Conservation (phyloP, 2,888 invertebrate genomes). For the Leptinotarsa rubiginosa region DNA sequence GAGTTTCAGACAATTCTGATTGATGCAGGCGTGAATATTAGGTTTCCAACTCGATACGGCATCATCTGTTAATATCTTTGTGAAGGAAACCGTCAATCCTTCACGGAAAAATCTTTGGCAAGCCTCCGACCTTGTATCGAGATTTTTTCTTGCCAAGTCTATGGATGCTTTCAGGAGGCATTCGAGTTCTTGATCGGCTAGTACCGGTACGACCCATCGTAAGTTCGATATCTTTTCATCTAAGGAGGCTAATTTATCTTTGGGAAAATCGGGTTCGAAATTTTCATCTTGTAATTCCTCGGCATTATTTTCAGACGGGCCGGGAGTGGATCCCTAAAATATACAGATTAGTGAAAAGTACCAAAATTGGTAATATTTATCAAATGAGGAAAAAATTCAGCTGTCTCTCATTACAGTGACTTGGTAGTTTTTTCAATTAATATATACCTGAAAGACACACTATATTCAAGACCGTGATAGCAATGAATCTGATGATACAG, state of each 20-base stretch:
- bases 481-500: too few species aligned
- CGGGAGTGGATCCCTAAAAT: slow-evolving; percentile 52
- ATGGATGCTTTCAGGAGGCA: slow-evolving; percentile 90
- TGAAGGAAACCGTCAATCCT: slow-evolving; percentile 93
- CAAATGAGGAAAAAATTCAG: too few species aligned
- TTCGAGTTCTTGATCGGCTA: slow-evolving; percentile 96
- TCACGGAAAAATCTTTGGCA: slow-evolving; percentile 96
- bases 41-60: slow-evolving; percentile 98
- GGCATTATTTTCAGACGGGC: slow-evolving; percentile 52
- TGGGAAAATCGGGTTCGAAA: slow-evolving; percentile 82
- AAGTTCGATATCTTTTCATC: slow-evolving; percentile 97
- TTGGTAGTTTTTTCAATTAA: too few species aligned
- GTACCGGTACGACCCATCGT: slow-evolving; percentile 96
- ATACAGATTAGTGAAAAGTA: slow-evolving; percentile 3
- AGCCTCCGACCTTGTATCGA: slow-evolving; percentile 88
- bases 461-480: neutral
- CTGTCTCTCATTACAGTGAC: too few species aligned
- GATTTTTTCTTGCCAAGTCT: slow-evolving; percentile 87
- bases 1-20: slow-evolving; percentile 91
- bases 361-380: too few species aligned
- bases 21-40: slow-evolving; percentile 95
- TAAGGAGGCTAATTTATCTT: slow-evolving; percentile 85
- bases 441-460: neutral
- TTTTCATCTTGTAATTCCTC: slow-evolving; percentile 63
- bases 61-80: slow-evolving; percentile 96